Conservation (phyloP, 2,888 invertebrate genomes). For the Melieria omissa region DNA sequence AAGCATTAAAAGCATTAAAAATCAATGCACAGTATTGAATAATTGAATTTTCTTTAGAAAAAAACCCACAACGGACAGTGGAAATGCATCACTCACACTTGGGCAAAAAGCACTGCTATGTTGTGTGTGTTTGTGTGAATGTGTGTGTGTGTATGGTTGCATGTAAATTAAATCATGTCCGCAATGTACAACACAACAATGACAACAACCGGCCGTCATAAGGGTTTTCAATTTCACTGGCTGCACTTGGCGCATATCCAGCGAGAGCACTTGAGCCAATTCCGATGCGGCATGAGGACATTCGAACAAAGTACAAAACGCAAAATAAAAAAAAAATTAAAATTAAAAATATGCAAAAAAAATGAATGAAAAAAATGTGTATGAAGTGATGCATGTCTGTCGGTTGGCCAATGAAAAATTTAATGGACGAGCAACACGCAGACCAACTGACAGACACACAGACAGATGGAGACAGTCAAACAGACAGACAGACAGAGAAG, state of each 20-base stretch:
- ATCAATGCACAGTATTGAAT: no score
- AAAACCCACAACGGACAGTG: no score
- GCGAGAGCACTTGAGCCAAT: neutral
- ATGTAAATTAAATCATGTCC: slow-evolving; percentile 2
- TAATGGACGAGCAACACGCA: neutral
- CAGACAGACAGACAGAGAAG: neutral
- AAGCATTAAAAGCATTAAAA: no score
- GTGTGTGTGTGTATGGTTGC: neutral
- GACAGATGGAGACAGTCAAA: neutral
- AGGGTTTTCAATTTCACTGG: neutral
- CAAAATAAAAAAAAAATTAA: no score
- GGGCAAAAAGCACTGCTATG: neutral
- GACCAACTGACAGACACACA: neutral
- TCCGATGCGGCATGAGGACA: neutral
- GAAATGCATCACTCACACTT: no score
- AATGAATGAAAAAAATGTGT: neutral
- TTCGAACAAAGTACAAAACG: neutral
- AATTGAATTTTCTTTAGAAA: no score
- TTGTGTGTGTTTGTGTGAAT: neutral
- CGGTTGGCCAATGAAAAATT: neutral
- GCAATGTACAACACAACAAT: neutral
- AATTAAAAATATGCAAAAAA: neutral
- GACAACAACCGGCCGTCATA: neutral
- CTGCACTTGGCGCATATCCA: neutral
- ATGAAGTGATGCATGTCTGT: neutral